Evolutionary conservation across 1,140 invertebrate genomes (phyloP).

Genomic region (Teleopsis dalmanni): DNA sequence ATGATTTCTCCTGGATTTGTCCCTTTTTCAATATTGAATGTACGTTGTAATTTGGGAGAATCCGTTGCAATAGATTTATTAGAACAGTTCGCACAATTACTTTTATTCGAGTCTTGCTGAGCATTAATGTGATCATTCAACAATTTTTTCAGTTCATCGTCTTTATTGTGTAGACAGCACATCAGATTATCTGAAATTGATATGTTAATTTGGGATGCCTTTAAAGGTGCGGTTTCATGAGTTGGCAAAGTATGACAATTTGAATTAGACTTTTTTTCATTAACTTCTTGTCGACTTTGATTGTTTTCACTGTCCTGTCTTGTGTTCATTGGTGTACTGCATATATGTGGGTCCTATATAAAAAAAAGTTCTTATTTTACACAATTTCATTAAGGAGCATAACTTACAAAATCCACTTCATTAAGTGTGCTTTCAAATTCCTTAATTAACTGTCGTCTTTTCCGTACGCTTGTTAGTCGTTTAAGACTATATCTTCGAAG

Average conservation of each 20-base stretch:
- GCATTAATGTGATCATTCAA: no score
- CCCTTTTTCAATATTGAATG: slow-evolving; percentile 21
- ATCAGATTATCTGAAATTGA: neutral
- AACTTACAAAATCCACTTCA: slow-evolving; percentile 7
- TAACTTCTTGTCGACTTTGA: neutral
- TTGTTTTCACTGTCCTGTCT: neutral
- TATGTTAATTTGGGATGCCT: neutral
- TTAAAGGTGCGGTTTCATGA: neutral
- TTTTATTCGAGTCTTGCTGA: no score
- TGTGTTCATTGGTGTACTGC: slow-evolving; percentile 8
- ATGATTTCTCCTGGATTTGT: slow-evolving; percentile 11
- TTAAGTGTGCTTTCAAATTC: slow-evolving; percentile 11
- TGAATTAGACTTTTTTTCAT: neutral
- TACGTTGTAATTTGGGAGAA: slow-evolving; percentile 7
- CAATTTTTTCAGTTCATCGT: slow-evolving; percentile 4
- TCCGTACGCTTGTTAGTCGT: neutral
- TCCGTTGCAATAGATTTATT: no score
- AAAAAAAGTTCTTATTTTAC: neutral
- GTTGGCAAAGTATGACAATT: neutral
- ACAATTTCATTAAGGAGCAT: neutral
- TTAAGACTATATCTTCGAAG: slow-evolving; percentile 5
- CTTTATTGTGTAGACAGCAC: neutral
- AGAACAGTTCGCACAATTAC: no score
- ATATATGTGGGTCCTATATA: neutral
- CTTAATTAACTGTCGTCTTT: slow-evolving; percentile 3